Conservation (phyloP, 2,113 vertebrate genomes). For the Catharus minimus region DNA sequence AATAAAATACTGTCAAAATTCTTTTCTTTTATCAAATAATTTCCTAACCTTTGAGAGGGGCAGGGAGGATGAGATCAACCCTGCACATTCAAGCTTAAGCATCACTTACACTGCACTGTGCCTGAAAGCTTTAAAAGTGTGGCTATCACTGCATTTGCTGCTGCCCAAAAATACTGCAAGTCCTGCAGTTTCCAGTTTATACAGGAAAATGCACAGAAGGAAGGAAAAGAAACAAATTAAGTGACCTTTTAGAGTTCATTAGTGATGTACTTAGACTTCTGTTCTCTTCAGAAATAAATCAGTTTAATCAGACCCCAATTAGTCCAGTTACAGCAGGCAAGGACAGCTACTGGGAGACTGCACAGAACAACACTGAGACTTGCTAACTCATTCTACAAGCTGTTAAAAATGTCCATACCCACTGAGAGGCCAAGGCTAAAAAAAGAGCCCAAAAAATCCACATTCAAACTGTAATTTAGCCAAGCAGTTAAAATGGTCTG, state of each 20-base stretch:
- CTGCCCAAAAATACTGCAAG: not conserved
- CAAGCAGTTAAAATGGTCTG: not conserved
- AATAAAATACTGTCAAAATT: slow-evolving; percentile 7
- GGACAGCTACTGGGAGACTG: not conserved
- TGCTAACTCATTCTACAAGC: not conserved
- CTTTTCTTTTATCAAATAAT: not conserved
- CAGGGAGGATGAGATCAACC: accelerated
- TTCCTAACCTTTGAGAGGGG: not conserved
- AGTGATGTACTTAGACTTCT: not conserved
- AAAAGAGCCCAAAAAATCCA: not conserved
- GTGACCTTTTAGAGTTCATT: not conserved
- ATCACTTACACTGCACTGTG: not conserved
- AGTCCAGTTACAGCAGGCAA: not conserved
- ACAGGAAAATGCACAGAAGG: not conserved
- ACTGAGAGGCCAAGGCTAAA: not conserved
- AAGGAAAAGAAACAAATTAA: not conserved
- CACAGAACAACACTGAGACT: not conserved
- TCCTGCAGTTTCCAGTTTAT: not conserved
- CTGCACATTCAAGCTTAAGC: not conserved
- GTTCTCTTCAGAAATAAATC: slow-evolving; percentile 15
- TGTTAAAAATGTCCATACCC: not conserved
- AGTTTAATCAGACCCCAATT: slow-evolving; percentile 38
- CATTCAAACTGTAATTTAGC: not conserved
- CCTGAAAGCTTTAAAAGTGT: not conserved
- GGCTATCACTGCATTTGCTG: not conserved